Conservation (phyloP, 2,888 invertebrate species). For the Andrena hattorfiana region DNA sequence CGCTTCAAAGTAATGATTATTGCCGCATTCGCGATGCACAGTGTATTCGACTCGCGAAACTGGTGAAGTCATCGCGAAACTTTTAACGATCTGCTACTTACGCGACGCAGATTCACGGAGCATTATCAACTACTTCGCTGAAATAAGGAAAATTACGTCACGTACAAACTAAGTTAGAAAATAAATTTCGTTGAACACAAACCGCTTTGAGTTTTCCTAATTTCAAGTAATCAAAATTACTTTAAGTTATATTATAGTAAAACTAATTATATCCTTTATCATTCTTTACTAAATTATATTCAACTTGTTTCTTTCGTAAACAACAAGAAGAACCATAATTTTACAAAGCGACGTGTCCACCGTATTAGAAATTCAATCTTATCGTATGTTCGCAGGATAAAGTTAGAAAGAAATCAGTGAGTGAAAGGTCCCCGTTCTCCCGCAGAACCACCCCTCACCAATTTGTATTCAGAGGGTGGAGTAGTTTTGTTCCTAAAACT, state of each 20-base stretch:
- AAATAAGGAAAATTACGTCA: neutral
- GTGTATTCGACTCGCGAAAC: slow-evolving; percentile 12
- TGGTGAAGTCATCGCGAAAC: neutral
- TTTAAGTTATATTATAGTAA: too few relatives aligned
- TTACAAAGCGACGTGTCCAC: neutral
- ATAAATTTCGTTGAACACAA: neutral
- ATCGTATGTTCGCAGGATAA: neutral
- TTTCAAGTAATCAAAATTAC: neutral
- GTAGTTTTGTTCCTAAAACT: slow-evolving; percentile 47
- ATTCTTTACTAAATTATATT: neutral
- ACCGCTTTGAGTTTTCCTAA: neutral
- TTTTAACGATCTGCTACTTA: neutral
- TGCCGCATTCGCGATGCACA: neutral
- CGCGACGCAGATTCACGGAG: neutral
- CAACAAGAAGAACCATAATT: neutral
- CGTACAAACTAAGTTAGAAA: neutral
- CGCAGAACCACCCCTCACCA: neutral
- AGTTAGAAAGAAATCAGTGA: neutral
- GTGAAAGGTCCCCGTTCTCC: neutral
- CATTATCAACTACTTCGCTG: neutral
- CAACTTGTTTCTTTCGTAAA: neutral
- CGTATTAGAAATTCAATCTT: neutral
- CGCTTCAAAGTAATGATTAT: slow-evolving; percentile 33
- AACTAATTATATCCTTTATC: too few relatives aligned
- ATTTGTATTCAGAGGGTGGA: slow-evolving; percentile 40